Percentiles rank a stretch among this genome's conserved stretches.
Conservation (phyloP, 2,888 invertebrate species). For the Drosophila kambysellisi region DNA sequence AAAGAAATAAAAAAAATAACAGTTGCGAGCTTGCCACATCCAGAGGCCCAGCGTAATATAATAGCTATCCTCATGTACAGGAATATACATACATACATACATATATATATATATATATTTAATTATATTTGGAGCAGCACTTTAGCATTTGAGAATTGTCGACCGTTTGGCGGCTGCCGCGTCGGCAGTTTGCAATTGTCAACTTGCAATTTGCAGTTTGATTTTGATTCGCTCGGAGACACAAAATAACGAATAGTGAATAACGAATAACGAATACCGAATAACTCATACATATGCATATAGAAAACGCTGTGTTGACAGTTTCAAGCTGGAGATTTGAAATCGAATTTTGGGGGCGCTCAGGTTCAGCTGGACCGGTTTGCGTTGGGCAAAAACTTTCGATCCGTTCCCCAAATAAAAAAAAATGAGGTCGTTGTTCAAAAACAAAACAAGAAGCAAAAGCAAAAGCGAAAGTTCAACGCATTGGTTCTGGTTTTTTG, state of each 20-base stretch:
- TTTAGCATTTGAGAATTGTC: neutral
- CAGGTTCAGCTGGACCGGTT: conserved; percentile 47
- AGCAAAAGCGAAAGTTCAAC: conserved; percentile 66
- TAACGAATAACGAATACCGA: neutral
- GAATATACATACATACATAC: neutral
- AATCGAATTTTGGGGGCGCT: conserved; percentile 2
- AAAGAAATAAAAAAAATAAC: conserved; percentile 10
- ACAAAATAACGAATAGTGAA: neutral
- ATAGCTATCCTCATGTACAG: neutral
- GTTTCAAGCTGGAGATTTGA: conserved; percentile 8
- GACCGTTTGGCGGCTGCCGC: conserved; percentile 2
- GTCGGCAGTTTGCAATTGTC: conserved; percentile 29
- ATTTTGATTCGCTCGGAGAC: conserved; percentile 24
- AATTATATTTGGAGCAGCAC: conserved; percentile 4
- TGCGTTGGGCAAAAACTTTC: conserved; percentile 52
- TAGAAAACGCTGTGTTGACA: conserved; percentile 31
- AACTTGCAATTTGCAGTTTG: conserved; percentile 39
- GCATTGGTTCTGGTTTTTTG: conserved; percentile 18
- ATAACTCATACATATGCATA: neutral
- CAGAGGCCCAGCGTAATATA: conserved; percentile 18
- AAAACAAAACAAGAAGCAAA: conserved; percentile 2
- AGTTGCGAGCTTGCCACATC: conserved; percentile 24
- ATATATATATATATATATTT: neutral
- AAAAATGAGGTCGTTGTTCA: conserved; percentile 65
- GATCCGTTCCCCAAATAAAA: conserved; percentile 20